A percentile compares a stretch with the other conserved stretches of the same genome.
phyloP scores from a whole-genome alignment of 2,888 invertebrate genomes.

The Amiota mariae region DNA sequence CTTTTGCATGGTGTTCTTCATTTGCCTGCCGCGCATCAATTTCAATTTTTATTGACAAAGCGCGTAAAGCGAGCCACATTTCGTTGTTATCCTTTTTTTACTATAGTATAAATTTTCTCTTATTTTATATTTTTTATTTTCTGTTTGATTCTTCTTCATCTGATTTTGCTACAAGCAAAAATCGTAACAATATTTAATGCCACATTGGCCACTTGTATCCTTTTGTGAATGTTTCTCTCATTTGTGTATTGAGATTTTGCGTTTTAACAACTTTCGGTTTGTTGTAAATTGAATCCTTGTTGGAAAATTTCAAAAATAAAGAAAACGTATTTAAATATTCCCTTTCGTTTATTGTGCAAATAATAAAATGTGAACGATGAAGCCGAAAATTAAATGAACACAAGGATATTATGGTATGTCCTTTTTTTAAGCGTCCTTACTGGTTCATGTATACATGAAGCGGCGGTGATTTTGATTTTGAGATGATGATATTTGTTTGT shows the following conservation, averaged over 20 bases:
- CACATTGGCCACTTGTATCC: constrained; percentile 35
- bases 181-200: constrained; percentile 44
- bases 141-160: constrained; percentile 49
- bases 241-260: background rate
- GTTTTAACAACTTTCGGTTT: constrained; percentile 46
- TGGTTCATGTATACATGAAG: background rate
- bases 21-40: constrained; percentile 58
- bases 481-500: constrained; percentile 22
- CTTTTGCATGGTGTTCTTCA: too few relatives aligned
- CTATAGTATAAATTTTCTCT: constrained; percentile 28
- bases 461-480: constrained; percentile 31
- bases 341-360: background rate
- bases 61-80: constrained; percentile 3
- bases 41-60: constrained; percentile 64
- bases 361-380: background rate
- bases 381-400: background rate
- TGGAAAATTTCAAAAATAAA: constrained; percentile 10
- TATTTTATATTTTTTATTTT: too few relatives aligned
- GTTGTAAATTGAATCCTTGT: constrained; percentile 52
- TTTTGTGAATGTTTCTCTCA: constrained; percentile 16
- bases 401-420: constrained; percentile 5
- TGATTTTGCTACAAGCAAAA: constrained; percentile 38
- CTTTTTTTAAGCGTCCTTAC: background rate
- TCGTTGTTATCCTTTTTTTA: constrained; percentile 28
- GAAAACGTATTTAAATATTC: background rate